Evolutionary conservation across 1,140 invertebrate species (phyloP), one percentile per base, ranked within the genome.

Genomic region (Conopomorpha cramerella): DNA sequence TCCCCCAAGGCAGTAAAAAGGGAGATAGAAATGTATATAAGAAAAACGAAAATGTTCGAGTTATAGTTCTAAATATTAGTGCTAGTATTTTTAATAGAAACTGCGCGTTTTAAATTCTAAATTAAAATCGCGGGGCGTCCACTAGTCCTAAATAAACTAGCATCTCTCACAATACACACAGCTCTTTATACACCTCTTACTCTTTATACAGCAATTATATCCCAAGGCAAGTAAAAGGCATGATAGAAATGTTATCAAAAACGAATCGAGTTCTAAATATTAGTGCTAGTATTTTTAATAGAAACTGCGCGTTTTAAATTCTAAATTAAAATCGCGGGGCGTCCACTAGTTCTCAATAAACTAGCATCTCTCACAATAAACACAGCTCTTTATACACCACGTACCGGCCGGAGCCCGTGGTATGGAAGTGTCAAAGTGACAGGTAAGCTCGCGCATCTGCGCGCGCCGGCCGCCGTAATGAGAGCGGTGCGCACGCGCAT

Each of bases 371-470:
- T 23, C 4, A 10, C 10, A 6, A 23, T 6, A 4, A 23, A 10
- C 10, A 10, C 4, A 23, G 10, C 19, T 6, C 4, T 6, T 10
- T 10, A 4, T 23, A 28, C 27, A 36, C 39, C 43, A 41, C 16
- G 39, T 25, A 34, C 36, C 30, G 45, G 45, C 39, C 39, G 17
- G 8, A 23, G 36, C 34, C 34, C 25, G 45, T 48, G 37, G 51
- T 54, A 49, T 52, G 41, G 38, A 53, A 51, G 47, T 58, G 49
- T 55, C 55, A 50, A 47, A 45, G 29, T 59, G 55, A 59, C 55
- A 51, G 42, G 44, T 46, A 34, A 41, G 33, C 41, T 34, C 29
- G 42, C 39, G 48, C 55, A 59, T 50, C 49, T 59, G 55, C 34
- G 31, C 36, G 26, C 23, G 36, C 39, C 30, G 36, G 38, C 36